Percentiles rank a stretch among this genome's conserved stretches.
These are phyloP conservation scores for Serilophus lunatus DNA, from an alignment of 2,113 vertebrate species.

Conservation along the genomic window DNA sequence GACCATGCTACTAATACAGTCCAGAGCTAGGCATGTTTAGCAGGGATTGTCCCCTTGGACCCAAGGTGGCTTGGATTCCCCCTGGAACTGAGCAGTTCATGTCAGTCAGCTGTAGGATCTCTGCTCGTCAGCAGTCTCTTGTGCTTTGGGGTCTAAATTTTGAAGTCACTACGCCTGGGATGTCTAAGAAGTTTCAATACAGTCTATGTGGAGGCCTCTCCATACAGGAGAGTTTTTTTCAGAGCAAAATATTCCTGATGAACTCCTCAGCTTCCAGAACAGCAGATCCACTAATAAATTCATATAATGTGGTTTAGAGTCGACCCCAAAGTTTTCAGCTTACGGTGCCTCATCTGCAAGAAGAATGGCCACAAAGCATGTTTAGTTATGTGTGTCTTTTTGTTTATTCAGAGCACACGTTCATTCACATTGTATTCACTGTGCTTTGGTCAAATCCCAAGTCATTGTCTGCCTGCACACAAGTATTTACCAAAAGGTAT, in stretches of 20 bases:
- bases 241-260: neutral
- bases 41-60: neutral
- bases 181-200: neutral
- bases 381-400: neutral
- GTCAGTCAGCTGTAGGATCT: neutral
- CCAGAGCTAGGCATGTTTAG: neutral
- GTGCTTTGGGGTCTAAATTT: neutral
- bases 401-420: neutral
- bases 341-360: neutral
- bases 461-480: neutral
- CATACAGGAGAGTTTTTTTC: neutral
- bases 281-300: neutral
- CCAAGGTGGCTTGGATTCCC: neutral
- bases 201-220: neutral
- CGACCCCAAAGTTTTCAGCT: neutral
- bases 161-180: neutral
- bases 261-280: neutral
- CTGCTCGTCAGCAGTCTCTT: neutral
- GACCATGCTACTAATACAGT: neutral
- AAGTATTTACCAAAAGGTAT: constrained; percentile 26
- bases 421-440: constrained; percentile 31
- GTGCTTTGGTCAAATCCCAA: neutral
- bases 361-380: neutral
- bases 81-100: neutral
- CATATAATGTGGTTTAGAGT: neutral